Evolutionary conservation across 2,113 vertebrate species (phyloP).

Genomic region (Boulengeromyrus knoepffleri): DNA sequence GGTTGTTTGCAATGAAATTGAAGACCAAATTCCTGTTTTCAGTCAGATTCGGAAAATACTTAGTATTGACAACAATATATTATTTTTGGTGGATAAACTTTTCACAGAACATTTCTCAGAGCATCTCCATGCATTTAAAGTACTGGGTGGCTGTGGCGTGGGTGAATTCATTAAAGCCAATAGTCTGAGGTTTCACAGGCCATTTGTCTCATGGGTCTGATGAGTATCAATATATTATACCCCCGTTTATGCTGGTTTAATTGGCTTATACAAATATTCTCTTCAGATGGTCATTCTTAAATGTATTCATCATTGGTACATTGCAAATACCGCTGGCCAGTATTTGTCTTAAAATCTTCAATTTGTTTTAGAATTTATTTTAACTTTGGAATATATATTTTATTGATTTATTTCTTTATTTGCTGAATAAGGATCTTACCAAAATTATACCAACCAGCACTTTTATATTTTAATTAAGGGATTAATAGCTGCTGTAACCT

Average conservation of each 20-base stretch:
- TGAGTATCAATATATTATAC: no score
- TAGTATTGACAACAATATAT: background rate
- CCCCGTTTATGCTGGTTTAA: no score
- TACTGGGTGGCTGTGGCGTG: background rate
- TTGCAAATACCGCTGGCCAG: no score
- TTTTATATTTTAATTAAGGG: background rate
- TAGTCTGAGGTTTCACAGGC: background rate
- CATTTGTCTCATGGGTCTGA: background rate
- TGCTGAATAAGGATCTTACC: background rate
- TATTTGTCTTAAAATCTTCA: no score
- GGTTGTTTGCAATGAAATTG: no score
- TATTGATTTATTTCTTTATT: background rate
- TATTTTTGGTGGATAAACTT: background rate
- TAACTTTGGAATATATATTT: no score
- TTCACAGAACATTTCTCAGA: background rate
- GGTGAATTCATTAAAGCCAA: background rate
- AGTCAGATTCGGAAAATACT: background rate
- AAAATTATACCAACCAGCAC: background rate
- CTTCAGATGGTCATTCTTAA: no score
- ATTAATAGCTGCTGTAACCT: background rate
- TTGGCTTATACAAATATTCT: no score
- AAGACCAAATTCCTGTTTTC: background rate
- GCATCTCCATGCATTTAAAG: background rate
- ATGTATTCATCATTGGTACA: no score
- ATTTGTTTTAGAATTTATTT: no score